Conservation (phyloP, 1,140 invertebrate genomes). For the Lucilia sericata region DNA sequence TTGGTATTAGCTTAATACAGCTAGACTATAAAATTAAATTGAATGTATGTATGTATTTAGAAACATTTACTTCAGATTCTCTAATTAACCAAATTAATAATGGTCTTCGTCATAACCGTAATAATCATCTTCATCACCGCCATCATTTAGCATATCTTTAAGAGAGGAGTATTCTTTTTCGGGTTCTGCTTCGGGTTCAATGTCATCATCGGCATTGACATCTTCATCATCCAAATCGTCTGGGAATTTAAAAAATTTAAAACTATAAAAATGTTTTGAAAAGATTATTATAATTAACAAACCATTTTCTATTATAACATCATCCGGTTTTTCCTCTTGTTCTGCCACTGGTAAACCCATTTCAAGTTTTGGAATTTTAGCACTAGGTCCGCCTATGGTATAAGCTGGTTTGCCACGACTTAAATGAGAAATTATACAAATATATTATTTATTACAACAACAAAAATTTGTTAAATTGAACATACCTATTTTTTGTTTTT, state of each 20-base stretch:
- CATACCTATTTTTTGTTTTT: conserved; percentile 49
- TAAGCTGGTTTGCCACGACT: conserved; percentile 55
- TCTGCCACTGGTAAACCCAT: conserved; percentile 56
- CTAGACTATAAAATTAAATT: too few relatives aligned
- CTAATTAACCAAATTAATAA: conserved; percentile 27
- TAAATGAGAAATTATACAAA: conserved; percentile 2
- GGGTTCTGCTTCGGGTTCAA: conserved; percentile 55
- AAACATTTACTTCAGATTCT: too few relatives aligned
- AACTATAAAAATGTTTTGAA: neutral
- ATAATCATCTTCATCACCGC: conserved; percentile 63
- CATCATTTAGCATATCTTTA: conserved; percentile 65
- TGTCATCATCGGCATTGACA: conserved; percentile 54
- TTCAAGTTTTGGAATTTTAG: conserved; percentile 59
- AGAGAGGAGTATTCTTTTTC: conserved; percentile 60
- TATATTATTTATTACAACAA: neutral
- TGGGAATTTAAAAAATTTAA: conserved; percentile 14
- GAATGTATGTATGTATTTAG: too few relatives aligned
- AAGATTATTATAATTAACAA: neutral
- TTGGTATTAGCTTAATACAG: too few relatives aligned
- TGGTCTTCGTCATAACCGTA: conserved; percentile 66
- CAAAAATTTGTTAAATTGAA: neutral
- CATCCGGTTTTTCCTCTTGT: conserved; percentile 49
- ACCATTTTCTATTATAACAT: conserved; percentile 52
- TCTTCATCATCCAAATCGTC: conserved; percentile 58
- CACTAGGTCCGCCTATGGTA: conserved; percentile 56